Conservation (phyloP, 2,888 invertebrate species). For the Trisateles emortualis region DNA sequence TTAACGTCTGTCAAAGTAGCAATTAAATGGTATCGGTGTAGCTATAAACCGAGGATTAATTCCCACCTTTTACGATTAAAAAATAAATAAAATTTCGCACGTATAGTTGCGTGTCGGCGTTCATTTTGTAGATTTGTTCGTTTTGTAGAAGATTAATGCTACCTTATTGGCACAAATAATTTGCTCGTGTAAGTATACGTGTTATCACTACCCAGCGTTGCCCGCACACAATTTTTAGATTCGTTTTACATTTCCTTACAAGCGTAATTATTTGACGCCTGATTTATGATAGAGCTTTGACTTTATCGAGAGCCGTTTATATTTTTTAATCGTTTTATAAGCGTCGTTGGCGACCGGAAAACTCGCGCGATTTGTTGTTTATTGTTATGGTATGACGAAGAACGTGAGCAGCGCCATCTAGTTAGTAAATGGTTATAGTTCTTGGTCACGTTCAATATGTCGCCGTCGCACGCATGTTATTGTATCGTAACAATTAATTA, state of each 20-base stretch:
- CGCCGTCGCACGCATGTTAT: too few relatives aligned
- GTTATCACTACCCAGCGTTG: constrained; percentile 46
- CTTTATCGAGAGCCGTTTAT: constrained; percentile 52
- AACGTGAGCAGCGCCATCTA: too few relatives aligned
- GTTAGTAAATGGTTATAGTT: too few relatives aligned
- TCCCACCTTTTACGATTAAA: constrained; percentile 66
- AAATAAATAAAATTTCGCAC: constrained; percentile 61
- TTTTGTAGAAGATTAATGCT: constrained; percentile 59
- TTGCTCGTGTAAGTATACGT: constrained; percentile 47
- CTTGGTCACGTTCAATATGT: too few relatives aligned
- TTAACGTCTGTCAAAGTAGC: constrained; percentile 84
- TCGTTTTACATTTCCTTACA: constrained; percentile 60
- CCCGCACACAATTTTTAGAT: constrained; percentile 49
- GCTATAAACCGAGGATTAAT: constrained; percentile 78
- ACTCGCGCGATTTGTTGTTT: constrained; percentile 46
- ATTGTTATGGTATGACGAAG: too few relatives aligned
- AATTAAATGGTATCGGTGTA: constrained; percentile 81
- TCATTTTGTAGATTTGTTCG: constrained; percentile 58
- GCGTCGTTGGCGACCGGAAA: constrained; percentile 51
- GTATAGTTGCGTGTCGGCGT: constrained; percentile 62
- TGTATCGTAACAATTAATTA: too few relatives aligned
- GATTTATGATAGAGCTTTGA: constrained; percentile 63
- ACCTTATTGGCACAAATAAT: constrained; percentile 63
- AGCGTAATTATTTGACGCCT: constrained; percentile 61
- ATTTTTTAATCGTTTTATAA: constrained; percentile 65